Evolutionary conservation across 2,797 vertebrate genomes (phyloP).

Genomic region (Phataginus tetradactyla): DNA sequence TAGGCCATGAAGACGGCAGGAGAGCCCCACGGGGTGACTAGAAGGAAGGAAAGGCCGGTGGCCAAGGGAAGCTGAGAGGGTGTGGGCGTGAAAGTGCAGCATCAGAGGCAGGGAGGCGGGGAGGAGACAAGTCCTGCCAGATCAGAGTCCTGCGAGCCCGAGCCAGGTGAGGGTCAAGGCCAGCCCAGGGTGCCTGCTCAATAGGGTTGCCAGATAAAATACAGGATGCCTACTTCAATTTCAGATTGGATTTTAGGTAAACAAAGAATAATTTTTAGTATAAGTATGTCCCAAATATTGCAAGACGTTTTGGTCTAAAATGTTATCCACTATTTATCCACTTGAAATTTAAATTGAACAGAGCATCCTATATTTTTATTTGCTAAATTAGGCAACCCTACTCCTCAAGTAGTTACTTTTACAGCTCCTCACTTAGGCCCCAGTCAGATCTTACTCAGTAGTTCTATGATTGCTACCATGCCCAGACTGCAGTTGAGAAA

Average conservation of each 20-base stretch:
- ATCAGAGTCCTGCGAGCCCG: background rate
- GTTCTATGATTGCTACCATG: background rate
- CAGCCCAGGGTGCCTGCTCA: background rate
- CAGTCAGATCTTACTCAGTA: background rate
- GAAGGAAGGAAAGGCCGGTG: background rate
- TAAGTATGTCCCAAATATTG: background rate
- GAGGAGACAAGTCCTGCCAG: background rate
- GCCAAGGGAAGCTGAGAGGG: background rate
- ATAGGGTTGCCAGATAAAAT: background rate
- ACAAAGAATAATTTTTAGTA: background rate
- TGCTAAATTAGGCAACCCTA: background rate
- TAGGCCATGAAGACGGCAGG: rapidly evolving
- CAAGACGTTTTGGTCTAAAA: conserved; percentile 19
- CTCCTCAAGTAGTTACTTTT: background rate
- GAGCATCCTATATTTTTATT: background rate
- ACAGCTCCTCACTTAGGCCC: background rate
- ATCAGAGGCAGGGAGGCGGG: background rate
- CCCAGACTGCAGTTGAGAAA: background rate
- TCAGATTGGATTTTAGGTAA: background rate
- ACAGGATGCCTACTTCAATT: background rate
- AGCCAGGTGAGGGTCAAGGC: background rate
- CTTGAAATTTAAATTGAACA: background rate
- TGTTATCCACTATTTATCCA: background rate
- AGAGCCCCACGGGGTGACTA: background rate
- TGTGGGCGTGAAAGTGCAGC: background rate